phyloP scores from a whole-genome alignment of 2,797 vertebrate species.

The Pogonophryne albipinna region DNA sequence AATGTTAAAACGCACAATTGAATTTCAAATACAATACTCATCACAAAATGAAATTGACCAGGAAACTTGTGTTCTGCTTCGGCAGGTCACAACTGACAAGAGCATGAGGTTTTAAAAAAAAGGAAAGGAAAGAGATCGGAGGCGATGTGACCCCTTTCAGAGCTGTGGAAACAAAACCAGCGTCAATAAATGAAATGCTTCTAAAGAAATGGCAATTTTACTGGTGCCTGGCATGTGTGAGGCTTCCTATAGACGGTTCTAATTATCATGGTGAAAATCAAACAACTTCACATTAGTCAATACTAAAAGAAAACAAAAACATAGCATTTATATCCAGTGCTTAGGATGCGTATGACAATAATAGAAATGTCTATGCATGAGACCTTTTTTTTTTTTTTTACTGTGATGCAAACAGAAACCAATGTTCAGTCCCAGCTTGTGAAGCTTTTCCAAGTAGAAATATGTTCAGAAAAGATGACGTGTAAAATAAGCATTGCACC shows the following conservation, averaged over 20 bases:
- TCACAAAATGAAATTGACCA: constrained; percentile 86
- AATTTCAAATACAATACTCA: constrained; percentile 91
- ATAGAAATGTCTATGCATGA: constrained; percentile 88
- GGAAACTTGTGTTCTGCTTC: constrained; percentile 79
- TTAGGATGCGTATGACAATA: constrained; percentile 89
- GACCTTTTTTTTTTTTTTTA: constrained; percentile 67
- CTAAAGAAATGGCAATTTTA: constrained; percentile 90
- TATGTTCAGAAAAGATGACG: constrained; percentile 79
- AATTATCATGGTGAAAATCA: constrained; percentile 87
- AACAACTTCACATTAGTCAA: constrained; percentile 99
- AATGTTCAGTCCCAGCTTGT: constrained; percentile 94
- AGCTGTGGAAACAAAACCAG: constrained; percentile 88
- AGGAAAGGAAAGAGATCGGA: constrained; percentile 44
- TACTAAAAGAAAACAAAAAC: constrained; percentile 88
- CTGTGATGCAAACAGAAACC: constrained; percentile 89
- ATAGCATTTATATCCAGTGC: constrained; percentile 96
- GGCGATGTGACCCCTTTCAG: constrained; percentile 73
- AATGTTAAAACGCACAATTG: constrained; percentile 91
- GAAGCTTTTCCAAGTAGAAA: constrained; percentile 89
- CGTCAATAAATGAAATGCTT: constrained; percentile 88
- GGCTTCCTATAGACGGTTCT: constrained; percentile 89
- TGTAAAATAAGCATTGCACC: constrained; percentile 76
- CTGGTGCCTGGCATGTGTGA: constrained; percentile 89
- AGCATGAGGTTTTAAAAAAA: constrained; percentile 64
- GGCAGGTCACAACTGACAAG: constrained; percentile 86